These are phyloP conservation scores for Plotosus lineatus DNA, from an alignment of 2,113 vertebrate species.

Conservation along the genomic window DNA sequence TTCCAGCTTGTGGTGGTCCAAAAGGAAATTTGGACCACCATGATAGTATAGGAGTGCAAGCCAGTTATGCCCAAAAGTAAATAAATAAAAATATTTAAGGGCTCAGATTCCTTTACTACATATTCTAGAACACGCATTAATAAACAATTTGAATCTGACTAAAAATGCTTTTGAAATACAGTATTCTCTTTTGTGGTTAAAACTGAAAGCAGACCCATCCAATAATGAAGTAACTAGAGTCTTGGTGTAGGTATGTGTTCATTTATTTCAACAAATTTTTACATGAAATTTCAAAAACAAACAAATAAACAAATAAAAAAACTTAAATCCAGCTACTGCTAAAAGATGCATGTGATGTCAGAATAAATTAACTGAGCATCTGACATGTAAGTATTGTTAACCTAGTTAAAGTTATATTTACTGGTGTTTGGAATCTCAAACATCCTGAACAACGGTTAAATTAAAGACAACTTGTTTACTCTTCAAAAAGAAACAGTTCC, in stretches of 20 bases:
- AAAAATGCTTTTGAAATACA: no score
- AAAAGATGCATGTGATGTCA: background rate
- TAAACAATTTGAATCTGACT: no score
- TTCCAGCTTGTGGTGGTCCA: slow-evolving; percentile 2
- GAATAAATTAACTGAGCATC: background rate
- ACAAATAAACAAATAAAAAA: no score
- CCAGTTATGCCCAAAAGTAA: background rate
- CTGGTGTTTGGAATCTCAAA: background rate
- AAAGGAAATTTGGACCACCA: background rate
- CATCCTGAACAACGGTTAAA: background rate
- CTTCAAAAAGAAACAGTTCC: no score
- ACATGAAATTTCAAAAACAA: no score
- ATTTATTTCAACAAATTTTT: background rate
- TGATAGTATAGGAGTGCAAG: background rate
- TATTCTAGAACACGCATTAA: fast-evolving
- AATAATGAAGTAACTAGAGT: background rate
- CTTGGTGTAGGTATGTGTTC: background rate
- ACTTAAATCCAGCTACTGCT: background rate
- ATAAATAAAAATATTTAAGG: background rate
- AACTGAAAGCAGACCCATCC: background rate
- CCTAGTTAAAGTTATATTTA: background rate
- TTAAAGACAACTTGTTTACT: no score
- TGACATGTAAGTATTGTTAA: background rate
- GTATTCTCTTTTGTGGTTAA: no score
- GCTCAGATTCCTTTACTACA: background rate